Conservation (phyloP, 2,797 vertebrate species). For the Anguilla pacifica region DNA sequence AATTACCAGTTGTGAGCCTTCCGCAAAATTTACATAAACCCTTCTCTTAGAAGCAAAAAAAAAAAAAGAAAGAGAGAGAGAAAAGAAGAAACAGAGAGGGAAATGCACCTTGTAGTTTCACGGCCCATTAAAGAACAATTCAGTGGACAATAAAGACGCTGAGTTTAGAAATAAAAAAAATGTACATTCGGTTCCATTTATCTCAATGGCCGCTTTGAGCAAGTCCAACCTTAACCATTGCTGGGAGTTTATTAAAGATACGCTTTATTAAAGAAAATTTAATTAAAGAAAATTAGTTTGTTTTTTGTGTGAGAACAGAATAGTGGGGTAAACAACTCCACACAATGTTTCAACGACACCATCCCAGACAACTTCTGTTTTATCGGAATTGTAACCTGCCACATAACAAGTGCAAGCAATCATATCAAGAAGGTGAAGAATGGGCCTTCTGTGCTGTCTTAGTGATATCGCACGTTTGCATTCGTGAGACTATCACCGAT, state of each 20-base stretch:
- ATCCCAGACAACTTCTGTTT: conserved; percentile 12
- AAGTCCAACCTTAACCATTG: neutral
- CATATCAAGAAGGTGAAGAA: conserved; percentile 31
- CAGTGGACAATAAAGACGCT: conserved; percentile 12
- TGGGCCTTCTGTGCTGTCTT: too few species aligned
- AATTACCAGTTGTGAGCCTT: conserved; percentile 44
- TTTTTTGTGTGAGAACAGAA: conserved; percentile 11
- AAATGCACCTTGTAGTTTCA: conserved; percentile 10
- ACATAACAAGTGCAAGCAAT: conserved; percentile 25
- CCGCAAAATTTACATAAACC: conserved; percentile 55
- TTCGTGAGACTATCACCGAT: too few species aligned
- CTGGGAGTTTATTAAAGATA: conserved; percentile 22
- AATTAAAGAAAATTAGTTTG: neutral
- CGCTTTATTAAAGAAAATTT: neutral
- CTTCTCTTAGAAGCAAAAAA: conserved; percentile 36
- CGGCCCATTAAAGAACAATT: conserved; percentile 21
- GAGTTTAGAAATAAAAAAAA: conserved; percentile 26
- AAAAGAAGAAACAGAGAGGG: neutral
- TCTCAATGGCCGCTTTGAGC: neutral
- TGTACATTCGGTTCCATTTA: conserved; percentile 11
- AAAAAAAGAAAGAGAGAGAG: conserved; percentile 2
- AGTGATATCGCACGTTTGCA: too few species aligned
- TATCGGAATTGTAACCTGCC: conserved; percentile 32
- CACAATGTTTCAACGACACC: conserved; percentile 4
- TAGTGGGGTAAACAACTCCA: neutral